Evolutionary conservation across 2,888 invertebrate genomes (phyloP).

Genomic region (Torymus tubicola): DNA sequence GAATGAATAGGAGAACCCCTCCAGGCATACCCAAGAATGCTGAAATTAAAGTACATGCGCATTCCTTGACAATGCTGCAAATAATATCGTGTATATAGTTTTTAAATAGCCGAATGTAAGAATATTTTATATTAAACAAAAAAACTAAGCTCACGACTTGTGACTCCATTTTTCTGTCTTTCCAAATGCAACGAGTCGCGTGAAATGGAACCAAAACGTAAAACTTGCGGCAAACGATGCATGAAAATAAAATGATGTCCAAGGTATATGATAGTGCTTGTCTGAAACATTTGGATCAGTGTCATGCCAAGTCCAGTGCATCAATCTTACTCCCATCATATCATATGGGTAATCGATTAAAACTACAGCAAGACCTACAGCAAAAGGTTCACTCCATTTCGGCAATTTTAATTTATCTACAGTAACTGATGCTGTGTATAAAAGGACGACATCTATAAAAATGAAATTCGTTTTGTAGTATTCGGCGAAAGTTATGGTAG

Average conservation of each 20-base stretch:
- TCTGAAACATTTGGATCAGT: constrained; percentile 85
- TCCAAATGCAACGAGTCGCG: constrained; percentile 78
- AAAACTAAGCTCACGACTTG: constrained; percentile 53
- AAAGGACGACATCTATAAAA: constrained; percentile 79
- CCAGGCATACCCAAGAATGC: constrained; percentile 84
- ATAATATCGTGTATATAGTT: too few relatives aligned
- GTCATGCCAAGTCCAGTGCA: constrained; percentile 92
- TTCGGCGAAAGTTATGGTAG: neutral
- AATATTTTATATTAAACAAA: neutral
- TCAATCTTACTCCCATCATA: constrained; percentile 85
- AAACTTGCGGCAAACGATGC: constrained; percentile 86
- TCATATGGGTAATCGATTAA: constrained; percentile 89
- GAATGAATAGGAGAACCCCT: constrained; percentile 84
- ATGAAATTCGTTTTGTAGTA: too few relatives aligned
- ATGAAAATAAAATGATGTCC: constrained; percentile 91
- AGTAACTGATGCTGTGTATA: constrained; percentile 80
- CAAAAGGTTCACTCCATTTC: constrained; percentile 80
- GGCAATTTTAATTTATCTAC: constrained; percentile 79
- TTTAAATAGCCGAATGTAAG: neutral
- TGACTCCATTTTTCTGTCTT: constrained; percentile 79
- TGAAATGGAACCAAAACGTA: constrained; percentile 82
- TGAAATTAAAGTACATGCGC: constrained; percentile 79
- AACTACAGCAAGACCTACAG: constrained; percentile 84
- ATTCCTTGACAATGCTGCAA: constrained; percentile 78
- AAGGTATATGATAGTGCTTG: constrained; percentile 89